Base-by-base conservation (phyloP, 2,797 vertebrate species). In the Phoebastria nigripes region DNA sequence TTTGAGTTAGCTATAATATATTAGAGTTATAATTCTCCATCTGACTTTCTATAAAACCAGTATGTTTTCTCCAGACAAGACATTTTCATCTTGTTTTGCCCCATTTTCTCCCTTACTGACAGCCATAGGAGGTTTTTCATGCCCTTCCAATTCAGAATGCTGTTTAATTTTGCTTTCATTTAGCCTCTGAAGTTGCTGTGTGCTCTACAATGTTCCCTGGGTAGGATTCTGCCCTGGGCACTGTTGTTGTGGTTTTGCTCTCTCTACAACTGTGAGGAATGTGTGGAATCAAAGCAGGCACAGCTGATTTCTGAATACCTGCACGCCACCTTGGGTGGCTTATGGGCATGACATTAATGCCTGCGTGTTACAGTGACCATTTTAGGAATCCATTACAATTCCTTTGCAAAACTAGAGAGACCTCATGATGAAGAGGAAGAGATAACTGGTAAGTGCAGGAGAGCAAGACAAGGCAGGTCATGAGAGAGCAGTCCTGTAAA, bases 351-450 rank as follows among this genome's bases (percentile, higher is more conserved):
- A 31, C 10, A 14, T 47, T 41, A 59, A 59, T 9, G 4, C 19
- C 47, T 31, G 0, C 4, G 2, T 55, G 5, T 83, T 52, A 65
- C 20, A 59, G 21, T 0, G 0, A 59, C 44, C 1, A 2, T 55
- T 90, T 86, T 35, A 77, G 59, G 39, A 73, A 67, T 33, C 28
- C 31, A 33, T 77, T 63, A 41, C 16, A 55, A 56, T 82, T 82
- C 46, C 33, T 54, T 72, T 65, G 28, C 33, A 65, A 66, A 87
- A 73, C 35, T 55, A n/a, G 19, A 9, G 35, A 66, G n/a, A 63
- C 28, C 11, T 65, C 41, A 26, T 41, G 37, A 39, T 74, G 55
- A 77, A 81, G 29, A 29, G 42, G 42, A 79, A 61, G 46, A 44
- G 19, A 4, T 20, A 61, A 54, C 10, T 39, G 7, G 1, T 42